Conservation (phyloP, 2,797 vertebrate species). For the Mustela erminea region DNA sequence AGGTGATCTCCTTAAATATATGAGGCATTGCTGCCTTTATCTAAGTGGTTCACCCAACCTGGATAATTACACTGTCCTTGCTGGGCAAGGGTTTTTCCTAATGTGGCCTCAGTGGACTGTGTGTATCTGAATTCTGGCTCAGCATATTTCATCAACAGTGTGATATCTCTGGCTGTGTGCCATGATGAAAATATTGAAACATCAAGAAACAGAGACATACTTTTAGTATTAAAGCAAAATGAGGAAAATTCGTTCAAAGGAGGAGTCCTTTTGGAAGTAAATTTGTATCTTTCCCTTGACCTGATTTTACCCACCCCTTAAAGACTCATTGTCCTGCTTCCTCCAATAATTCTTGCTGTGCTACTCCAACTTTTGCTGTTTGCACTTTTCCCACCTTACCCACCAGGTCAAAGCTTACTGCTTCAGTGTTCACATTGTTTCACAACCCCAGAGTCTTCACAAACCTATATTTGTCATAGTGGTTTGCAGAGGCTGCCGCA, state of each 20-base stretch:
- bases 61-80: background rate
- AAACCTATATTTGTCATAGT: background rate
- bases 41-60: background rate
- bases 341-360: background rate
- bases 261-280: background rate
- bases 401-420: background rate
- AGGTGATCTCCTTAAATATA: background rate
- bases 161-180: constrained; percentile 19
- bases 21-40: background rate
- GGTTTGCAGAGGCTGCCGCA: background rate
- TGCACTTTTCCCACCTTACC: background rate
- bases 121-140: constrained; percentile 36
- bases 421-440: background rate
- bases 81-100: constrained; percentile 20
- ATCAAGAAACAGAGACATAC: background rate
- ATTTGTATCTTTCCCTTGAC: background rate
- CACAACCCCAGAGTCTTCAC: too few relatives aligned
- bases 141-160: constrained; percentile 2
- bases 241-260: background rate
- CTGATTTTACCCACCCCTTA: background rate
- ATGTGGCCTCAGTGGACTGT: background rate
- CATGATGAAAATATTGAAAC: background rate
- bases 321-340: background rate
- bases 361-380: too few relatives aligned
- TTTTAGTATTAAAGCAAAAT: background rate